These are phyloP conservation scores for Chironomus tepperi DNA, from an alignment of 1,140 invertebrate genomes.

Conservation along the genomic window DNA sequence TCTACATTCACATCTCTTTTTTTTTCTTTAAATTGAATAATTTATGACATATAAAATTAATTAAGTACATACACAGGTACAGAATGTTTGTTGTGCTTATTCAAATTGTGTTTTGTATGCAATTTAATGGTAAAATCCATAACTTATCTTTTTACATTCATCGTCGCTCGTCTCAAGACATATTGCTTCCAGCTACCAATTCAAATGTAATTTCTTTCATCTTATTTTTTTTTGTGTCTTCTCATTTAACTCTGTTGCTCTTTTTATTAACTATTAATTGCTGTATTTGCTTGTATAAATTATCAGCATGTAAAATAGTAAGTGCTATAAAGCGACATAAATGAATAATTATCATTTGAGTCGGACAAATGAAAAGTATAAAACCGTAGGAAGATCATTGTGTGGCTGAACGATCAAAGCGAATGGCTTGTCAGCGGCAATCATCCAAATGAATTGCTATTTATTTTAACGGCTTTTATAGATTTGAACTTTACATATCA, in stretches of 20 bases:
- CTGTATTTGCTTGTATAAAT: conserved; percentile 7
- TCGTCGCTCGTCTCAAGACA: not conserved
- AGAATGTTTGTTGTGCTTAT: not conserved
- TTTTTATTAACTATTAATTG: conserved; percentile 15
- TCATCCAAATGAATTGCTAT: no score
- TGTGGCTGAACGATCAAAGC: no score
- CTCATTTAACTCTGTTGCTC: not conserved
- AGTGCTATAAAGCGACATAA: conserved; percentile 1
- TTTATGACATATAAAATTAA: conserved; percentile 15
- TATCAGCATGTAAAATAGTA: conserved; percentile 1
- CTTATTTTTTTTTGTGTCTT: no score
- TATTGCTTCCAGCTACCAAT: not conserved
- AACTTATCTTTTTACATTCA: no score
- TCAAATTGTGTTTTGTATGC: not conserved
- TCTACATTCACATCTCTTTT: no score
- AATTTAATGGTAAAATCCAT: no score
- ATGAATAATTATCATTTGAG: not conserved
- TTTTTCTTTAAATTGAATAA: not conserved
- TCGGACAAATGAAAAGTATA: no score
- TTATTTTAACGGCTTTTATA: no score
- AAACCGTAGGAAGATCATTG: no score
- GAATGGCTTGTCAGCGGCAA: no score
- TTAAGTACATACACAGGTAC: not conserved
- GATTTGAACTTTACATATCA: no score
- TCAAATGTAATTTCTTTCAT: no score